Percentiles rank a stretch among this genome's conserved stretches.
Conservation (phyloP, 2,888 invertebrate species). For the Subacronicta megacephala region DNA sequence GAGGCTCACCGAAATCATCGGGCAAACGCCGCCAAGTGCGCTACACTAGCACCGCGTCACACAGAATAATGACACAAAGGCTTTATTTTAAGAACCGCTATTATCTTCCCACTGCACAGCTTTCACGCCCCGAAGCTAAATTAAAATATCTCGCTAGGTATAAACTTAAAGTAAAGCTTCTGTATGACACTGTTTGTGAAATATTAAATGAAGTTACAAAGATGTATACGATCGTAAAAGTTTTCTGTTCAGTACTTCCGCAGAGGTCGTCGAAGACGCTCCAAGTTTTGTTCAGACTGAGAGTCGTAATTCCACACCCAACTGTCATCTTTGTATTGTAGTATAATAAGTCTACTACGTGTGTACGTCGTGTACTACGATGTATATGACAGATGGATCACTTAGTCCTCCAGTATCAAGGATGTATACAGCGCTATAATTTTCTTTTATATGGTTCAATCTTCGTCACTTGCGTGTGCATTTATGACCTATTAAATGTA, state of each 20-base stretch:
- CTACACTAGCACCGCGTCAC: constrained; percentile 56
- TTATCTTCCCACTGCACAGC: constrained; percentile 76
- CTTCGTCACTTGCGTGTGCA: constrained; percentile 32
- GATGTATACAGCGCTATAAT: constrained; percentile 18
- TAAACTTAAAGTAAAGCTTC: constrained; percentile 62
- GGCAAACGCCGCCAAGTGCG: constrained; percentile 44
- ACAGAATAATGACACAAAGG: constrained; percentile 79
- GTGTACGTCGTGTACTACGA: constrained; percentile 23
- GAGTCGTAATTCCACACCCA: constrained; percentile 43
- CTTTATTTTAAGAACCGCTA: constrained; percentile 81
- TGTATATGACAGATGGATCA: constrained; percentile 20
- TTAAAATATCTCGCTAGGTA: constrained; percentile 74
- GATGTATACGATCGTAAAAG: constrained; percentile 63
- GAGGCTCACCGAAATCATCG: constrained; percentile 43
- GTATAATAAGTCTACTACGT: constrained; percentile 38
- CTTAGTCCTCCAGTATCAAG: constrained; percentile 13
- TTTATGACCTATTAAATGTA: constrained; percentile 43
- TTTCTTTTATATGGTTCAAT: constrained; percentile 42
- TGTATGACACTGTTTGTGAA: constrained; percentile 59
- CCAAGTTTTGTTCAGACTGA: constrained; percentile 29
- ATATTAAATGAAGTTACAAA: constrained; percentile 60
- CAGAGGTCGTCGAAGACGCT: constrained; percentile 39
- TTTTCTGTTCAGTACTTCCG: constrained; percentile 63
- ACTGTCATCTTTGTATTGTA: constrained; percentile 49
- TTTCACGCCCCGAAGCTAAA: constrained; percentile 70